Base-by-base conservation (phyloP, 2,113 vertebrate genomes). In the Poecilia latipinna region DNA sequence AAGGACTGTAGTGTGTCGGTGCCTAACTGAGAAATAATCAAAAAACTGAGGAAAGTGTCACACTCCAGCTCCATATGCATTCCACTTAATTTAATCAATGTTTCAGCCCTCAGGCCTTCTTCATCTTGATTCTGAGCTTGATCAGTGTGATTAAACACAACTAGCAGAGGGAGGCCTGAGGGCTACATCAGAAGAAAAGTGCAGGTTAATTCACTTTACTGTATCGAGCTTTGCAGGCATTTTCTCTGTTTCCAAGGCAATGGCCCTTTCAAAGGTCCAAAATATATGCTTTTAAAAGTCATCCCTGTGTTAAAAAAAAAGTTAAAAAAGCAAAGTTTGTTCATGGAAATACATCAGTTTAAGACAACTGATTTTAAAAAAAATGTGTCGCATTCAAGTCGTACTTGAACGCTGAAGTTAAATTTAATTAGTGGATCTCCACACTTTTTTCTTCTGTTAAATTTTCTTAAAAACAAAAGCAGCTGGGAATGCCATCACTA, bases 351-450 rank as follows among this genome's bases (percentile, higher is more conserved):
- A 24, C 5, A 3, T 66, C 12, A 37, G 35, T 65, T 31, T n/a
- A 42, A 70, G 67, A 78, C 65, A 29, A 79, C 67, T 70, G 37
- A 57, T 72, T 64, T 32, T 28, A 28, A 11, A n/a, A 11, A n/a
- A 57, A 57, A 8, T n/a, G 44, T 5, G 51, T n/a, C 11, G 8
- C 51, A 57, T 57, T 22, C 8, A 57, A 57, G 5, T 24, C 8
- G 8, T 57, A 24, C 51, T 24, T 57, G 24, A 57, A 57, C 1
- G 0, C 19, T 2, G 0, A 54, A 24, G 19, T 54, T 54, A 54
- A 22, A 7, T 22, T 24, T 22, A 54, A 54, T 54, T 24, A 22
- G 7, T 7, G 19, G 48, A 54, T 8, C 51, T 57, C 17, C 1
- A 48, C 15, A 48, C 3, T 42, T 24, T 24, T 54, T 51, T 28